Evolutionary conservation across 64 coral and sea anemone species (phyloP).

Genomic region (Cladopsammia gracilis): DNA sequence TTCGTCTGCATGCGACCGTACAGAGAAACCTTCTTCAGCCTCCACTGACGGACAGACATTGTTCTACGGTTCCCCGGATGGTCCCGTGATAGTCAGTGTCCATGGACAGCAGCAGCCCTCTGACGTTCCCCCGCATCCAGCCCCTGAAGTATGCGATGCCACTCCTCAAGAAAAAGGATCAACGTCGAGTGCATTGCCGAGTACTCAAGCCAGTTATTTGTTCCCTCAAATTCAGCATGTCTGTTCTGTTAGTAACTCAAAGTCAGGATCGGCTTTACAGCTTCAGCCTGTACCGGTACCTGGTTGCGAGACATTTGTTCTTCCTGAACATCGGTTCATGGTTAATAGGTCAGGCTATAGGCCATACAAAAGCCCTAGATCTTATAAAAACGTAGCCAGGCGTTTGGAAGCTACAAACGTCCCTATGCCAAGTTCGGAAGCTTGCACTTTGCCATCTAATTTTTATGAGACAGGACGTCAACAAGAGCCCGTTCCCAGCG

Average conservation of each 20-base stretch:
- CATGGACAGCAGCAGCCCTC: background rate
- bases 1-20: background rate
- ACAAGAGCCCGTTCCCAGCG: background rate
- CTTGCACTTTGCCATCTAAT: background rate
- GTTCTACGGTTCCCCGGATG: background rate
- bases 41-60: background rate
- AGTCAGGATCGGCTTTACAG: background rate
- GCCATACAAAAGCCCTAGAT: background rate
- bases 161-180: background rate
- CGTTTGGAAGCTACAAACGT: background rate
- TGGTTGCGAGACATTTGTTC: background rate
- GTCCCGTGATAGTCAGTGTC: slow-evolving; percentile 35
- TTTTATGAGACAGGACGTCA: background rate
- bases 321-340: slow-evolving; percentile 24
- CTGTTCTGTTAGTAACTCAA: background rate
- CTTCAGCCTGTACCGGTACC: background rate
- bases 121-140: background rate
- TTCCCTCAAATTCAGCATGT: slow-evolving; percentile 16
- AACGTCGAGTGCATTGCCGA: background rate
- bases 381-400: background rate
- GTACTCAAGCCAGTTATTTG: background rate
- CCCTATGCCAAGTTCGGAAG: background rate
- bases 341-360: background rate
- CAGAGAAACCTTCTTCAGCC: background rate
- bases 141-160: background rate